Conservation (phyloP, 2,888 invertebrate genomes). For the Margaritifera margaritifera region DNA sequence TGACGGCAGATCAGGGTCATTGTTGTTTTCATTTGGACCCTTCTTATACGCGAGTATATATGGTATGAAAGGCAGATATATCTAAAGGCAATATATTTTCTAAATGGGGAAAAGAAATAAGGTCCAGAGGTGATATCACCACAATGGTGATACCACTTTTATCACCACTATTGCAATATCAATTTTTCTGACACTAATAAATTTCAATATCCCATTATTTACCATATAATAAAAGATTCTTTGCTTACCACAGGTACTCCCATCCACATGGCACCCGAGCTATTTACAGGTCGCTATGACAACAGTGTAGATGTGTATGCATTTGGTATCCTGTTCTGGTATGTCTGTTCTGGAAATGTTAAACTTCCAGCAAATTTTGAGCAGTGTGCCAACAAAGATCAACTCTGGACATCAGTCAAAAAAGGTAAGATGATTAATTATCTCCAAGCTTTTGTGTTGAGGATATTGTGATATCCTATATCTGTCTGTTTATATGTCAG, state of each 20-base stretch:
- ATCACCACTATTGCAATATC: no score
- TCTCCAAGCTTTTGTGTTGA: no score
- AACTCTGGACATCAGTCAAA: constrained; percentile 87
- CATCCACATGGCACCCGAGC: constrained; percentile 93
- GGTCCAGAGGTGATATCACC: neutral
- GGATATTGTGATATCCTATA: no score
- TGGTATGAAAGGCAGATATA: no score
- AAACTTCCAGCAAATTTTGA: constrained; percentile 86
- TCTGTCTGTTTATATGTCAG: no score
- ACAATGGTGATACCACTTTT: neutral
- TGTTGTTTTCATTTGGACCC: no score
- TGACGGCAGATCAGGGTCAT: no score
- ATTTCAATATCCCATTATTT: neutral
- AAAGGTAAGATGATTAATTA: constrained; percentile 78
- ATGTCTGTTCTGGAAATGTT: constrained; percentile 88
- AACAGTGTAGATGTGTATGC: constrained; percentile 91
- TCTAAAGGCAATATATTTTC: no score
- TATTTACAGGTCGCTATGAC: constrained; percentile 86
- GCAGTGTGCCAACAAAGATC: constrained; percentile 88
- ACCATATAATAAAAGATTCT: neutral
- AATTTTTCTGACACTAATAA: neutral
- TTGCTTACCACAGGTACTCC: constrained; percentile 74
- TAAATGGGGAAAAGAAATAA: no score
- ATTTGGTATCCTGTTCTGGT: constrained; percentile 92
- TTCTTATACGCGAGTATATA: no score